Base-by-base conservation (phyloP, 2,797 vertebrate genomes). In the Acrossocheilus wenchowensis region DNA sequence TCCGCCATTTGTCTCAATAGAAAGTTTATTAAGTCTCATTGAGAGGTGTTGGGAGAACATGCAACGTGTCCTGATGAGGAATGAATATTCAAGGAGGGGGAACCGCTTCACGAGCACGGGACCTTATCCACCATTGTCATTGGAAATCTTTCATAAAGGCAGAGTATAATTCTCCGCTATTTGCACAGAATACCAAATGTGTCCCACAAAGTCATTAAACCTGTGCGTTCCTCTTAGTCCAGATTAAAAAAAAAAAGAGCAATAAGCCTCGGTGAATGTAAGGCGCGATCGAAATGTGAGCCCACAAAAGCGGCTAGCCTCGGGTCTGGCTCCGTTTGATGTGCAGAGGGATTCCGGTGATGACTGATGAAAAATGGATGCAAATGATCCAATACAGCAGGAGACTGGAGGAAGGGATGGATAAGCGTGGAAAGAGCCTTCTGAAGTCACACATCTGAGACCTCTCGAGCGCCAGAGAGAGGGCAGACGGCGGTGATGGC, bases 361-460 rank as follows among this genome's bases (percentile, higher is more conserved):
- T 94, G 90, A 93, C 90, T 93, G 91, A 93, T 92, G 89, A 93
- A 93, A 93, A 92, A 93, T 92, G 90, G 92, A 95, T 93, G 92
- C 93, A 93, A 95, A 95, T 91, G 87, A 94, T 92, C 89, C 88
- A 43, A 78, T 72, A 77, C 71, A 75, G 83, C 74, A 41, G 72
- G 48, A 85, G 72, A 62, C 62, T 85, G 89, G 23, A 66, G 87
- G 91, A 93, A 91, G 92, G 90, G 90, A 79, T 91, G 89, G 80
- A 84, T 89, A 74, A 81, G 80, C 85, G 88, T 41, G 92, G 69
- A 84, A 72, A 81, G 89, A 91, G 90, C 90, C 88, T 89, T 93
- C 90, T 92, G 91, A 93, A 93, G 88, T 88, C 91, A 86, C 89
- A 92, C 92, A 90, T 92, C 91, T 93, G 89, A 94, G 89, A 88